phyloP scores from a whole-genome alignment of 2,797 vertebrate species.

The Enteromius radiatus region DNA sequence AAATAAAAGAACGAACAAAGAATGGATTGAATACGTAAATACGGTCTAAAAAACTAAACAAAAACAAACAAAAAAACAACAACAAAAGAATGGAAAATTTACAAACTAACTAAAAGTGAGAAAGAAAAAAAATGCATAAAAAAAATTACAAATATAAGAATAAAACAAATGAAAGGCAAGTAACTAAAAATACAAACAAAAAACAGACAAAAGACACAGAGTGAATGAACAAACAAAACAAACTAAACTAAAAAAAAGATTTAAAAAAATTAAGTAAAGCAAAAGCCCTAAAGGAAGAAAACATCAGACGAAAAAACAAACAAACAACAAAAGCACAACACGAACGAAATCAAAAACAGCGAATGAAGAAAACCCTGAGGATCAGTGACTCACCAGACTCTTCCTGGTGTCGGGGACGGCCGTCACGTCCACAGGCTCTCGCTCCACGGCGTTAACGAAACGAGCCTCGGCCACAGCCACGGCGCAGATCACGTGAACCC shows the following conservation, averaged over 20 bases:
- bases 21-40: not conserved
- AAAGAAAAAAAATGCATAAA: not conserved
- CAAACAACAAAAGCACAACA: not conserved
- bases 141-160: not conserved
- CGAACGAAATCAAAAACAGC: no score
- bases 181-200: not conserved
- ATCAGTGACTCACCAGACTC: constrained; percentile 87
- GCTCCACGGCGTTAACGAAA: constrained; percentile 86
- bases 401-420: constrained; percentile 90
- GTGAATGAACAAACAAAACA: not conserved
- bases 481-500: constrained; percentile 96
- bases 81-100: not conserved
- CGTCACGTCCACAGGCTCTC: constrained; percentile 90
- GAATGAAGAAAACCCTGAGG: no score
- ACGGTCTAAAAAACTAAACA: not conserved
- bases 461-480: constrained; percentile 92
- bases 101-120: no score
- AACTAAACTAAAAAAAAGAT: not conserved
- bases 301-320: no score
- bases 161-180: not conserved
- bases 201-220: not conserved
- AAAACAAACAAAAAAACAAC: not conserved
- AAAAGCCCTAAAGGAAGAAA: not conserved
- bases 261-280: not conserved
- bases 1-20: not conserved